These are phyloP conservation scores for Stictonetta naevosa DNA, from an alignment of 2,113 vertebrate species.

Conservation along the genomic window DNA sequence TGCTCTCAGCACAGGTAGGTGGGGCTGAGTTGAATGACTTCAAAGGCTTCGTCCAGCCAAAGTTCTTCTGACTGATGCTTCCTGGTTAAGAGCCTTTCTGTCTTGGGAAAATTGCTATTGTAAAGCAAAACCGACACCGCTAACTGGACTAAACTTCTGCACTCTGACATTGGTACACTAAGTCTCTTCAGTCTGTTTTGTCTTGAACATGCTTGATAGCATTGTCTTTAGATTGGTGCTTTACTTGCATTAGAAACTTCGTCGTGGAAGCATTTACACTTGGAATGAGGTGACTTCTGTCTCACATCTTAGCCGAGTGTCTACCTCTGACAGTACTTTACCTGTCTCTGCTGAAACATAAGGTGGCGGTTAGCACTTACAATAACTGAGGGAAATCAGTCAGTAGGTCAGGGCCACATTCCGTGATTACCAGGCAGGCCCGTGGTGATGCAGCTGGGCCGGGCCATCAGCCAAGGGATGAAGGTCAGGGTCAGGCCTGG, in stretches of 20 bases:
- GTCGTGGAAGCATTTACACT: neutral
- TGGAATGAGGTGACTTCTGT: neutral
- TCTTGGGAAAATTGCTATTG: neutral
- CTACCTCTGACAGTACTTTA: neutral
- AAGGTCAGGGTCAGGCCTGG: neutral
- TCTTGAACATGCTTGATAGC: neutral
- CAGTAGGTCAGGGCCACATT: neutral
- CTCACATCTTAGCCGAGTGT: neutral
- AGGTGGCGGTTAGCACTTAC: neutral
- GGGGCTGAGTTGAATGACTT: neutral
- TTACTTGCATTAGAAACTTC: neutral
- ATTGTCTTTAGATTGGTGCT: neutral
- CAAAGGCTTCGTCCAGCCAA: neutral
- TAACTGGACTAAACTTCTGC: neutral
- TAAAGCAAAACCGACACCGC: neutral
- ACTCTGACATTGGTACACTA: neutral
- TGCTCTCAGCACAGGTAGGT: neutral
- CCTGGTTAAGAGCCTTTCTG: neutral
- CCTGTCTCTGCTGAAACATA: neutral
- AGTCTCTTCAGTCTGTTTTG: neutral
- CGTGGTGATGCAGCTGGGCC: too few species aligned
- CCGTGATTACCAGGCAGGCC: neutral
- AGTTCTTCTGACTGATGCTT: neutral
- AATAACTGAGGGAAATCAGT: neutral
- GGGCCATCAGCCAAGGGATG: neutral